A percentile compares a stretch with the other conserved stretches of the same genome.
Conservation (phyloP, 2,888 invertebrate genomes). For the Atherix ibis region DNA sequence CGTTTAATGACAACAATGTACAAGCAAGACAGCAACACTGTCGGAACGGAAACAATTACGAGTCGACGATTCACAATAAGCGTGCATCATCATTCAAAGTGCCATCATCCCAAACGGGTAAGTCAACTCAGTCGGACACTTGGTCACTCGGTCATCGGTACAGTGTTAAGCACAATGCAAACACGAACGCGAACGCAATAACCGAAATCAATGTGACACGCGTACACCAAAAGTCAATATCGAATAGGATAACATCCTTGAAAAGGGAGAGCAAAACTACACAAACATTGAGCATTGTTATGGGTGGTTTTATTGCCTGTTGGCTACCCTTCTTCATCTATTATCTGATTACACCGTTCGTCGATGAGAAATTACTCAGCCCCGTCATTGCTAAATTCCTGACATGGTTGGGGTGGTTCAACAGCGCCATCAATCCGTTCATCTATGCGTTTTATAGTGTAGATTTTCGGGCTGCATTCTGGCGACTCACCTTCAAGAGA, state of each 20-base stretch:
- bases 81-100: conserved; percentile 7
- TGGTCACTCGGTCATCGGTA: neutral
- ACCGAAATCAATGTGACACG: conserved; percentile 19
- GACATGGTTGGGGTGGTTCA: conserved; percentile 83
- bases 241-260: conserved; percentile 33
- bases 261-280: conserved; percentile 74
- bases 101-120: neutral
- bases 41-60: conserved; percentile 18
- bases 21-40: conserved; percentile 5
- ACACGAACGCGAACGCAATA: conserved; percentile 12
- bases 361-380: conserved; percentile 43
- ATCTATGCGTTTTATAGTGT: conserved; percentile 83
- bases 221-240: conserved; percentile 24
- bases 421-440: conserved; percentile 80
- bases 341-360: conserved; percentile 67
- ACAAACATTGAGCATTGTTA: conserved; percentile 71
- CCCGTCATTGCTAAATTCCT: conserved; percentile 54
- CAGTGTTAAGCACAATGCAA: neutral
- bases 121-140: neutral
- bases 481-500: conserved; percentile 49
- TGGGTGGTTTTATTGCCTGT: conserved; percentile 78
- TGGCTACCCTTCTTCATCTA: conserved; percentile 80
- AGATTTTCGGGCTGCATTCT: conserved; percentile 74
- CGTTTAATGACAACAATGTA: neutral
- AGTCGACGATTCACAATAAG: conserved; percentile 17